Evolutionary conservation across 1,140 invertebrate genomes (phyloP).

Genomic region (Pollicipes pollicipes): DNA sequence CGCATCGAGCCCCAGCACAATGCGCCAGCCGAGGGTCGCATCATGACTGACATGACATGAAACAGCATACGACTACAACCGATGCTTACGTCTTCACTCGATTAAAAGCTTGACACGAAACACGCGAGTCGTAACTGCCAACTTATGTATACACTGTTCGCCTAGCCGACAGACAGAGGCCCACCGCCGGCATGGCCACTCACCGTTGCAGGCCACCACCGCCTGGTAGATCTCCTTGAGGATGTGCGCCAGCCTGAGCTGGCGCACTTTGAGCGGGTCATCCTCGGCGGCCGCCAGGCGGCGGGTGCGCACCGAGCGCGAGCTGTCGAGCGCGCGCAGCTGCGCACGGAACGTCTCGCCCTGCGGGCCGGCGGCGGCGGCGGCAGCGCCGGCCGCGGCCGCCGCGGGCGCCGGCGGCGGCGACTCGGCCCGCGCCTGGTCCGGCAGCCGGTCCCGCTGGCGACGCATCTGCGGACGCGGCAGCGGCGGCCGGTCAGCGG

Average conservation of each 20-base stretch:
- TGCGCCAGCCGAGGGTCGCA: no score
- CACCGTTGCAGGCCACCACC: conserved; percentile 37
- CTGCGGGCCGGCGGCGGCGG: conserved; percentile 13
- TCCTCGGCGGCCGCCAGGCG: conserved; percentile 63
- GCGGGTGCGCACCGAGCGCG: conserved; percentile 54
- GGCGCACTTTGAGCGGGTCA: conserved; percentile 59
- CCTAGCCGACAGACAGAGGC: no score
- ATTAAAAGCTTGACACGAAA: no score
- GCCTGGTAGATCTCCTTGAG: conserved; percentile 41
- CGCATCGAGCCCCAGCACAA: no score
- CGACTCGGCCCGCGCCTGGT: conserved; percentile 12
- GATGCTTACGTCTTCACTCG: no score
- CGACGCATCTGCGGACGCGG: conserved; percentile 28
- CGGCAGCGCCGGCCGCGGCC: neutral
- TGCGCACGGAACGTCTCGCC: conserved; percentile 46
- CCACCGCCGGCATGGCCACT: no score
- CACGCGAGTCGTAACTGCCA: no score
- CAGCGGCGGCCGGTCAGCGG: no score
- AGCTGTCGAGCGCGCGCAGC: conserved; percentile 46
- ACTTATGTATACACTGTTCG: no score
- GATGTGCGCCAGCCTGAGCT: conserved; percentile 57
- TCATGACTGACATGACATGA: no score
- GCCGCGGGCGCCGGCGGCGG: neutral
- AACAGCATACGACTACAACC: no score
- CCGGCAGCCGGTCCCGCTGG: conserved; percentile 27